phyloP scores from a whole-genome alignment of 1,140 invertebrate species.

The Rhopalosiphum padi region DNA sequence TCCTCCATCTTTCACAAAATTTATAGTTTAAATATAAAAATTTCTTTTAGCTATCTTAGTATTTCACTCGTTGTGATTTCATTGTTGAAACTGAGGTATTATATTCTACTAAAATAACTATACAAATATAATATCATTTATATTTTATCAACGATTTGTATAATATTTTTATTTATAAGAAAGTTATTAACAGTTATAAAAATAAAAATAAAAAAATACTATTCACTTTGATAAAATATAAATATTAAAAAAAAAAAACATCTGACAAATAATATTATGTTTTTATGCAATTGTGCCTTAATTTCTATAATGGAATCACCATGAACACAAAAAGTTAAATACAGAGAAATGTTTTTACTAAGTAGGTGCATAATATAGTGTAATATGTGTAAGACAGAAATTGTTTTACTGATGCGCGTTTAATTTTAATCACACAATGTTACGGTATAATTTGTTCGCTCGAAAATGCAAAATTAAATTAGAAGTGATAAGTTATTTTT shows the following conservation, averaged over 20 bases:
- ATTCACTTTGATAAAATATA: background rate
- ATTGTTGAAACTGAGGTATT: background rate
- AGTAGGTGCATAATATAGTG: background rate
- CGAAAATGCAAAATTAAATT: background rate
- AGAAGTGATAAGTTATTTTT: background rate
- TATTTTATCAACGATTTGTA: background rate
- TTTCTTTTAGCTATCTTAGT: background rate
- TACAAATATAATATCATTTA: no score
- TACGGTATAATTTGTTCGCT: background rate
- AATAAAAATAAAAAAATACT: background rate
- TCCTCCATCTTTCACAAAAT: background rate
- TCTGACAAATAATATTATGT: background rate
- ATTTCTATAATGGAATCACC: background rate
- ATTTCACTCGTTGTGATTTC: background rate
- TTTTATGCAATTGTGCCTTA: background rate
- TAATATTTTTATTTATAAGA: background rate
- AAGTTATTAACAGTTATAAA: background rate
- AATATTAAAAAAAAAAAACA: background rate
- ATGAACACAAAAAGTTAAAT: background rate
- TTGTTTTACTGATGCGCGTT: background rate
- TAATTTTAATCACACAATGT: background rate
- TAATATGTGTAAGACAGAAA: background rate
- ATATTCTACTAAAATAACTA: background rate
- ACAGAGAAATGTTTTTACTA: background rate
- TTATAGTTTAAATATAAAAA: background rate